These are phyloP conservation scores for Drosophila setifemur DNA, from an alignment of 1,140 invertebrate genomes.

Conservation along the genomic window DNA sequence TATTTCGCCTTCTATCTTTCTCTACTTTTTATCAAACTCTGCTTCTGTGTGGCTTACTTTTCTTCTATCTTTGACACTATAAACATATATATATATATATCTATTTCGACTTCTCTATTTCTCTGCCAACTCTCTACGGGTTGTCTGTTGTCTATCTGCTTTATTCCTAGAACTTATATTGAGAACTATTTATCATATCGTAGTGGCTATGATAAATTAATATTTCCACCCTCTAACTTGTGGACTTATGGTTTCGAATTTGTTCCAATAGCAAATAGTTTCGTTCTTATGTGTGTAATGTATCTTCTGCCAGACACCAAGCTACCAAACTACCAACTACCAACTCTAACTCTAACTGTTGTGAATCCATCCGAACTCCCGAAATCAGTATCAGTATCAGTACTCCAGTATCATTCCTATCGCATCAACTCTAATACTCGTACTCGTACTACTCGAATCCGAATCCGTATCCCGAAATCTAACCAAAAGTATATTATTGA, in stretches of 20 bases:
- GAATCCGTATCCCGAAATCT: slow-evolving; percentile 16
- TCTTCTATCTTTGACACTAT: slow-evolving; percentile 8
- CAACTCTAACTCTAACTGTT: slow-evolving; percentile 66
- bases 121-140: not conserved
- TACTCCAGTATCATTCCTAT: not conserved
- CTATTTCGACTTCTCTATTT: slow-evolving; percentile 9
- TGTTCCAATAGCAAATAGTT: slow-evolving; percentile 59
- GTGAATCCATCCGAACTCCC: slow-evolving; percentile 40
- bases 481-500: not conserved
- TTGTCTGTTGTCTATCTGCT: slow-evolving; percentile 14
- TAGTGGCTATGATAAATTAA: slow-evolving; percentile 38
- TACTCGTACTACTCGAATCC: slow-evolving; percentile 15
- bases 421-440: slow-evolving; percentile 1
- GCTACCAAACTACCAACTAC: too few relatives aligned
- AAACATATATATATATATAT: not conserved
- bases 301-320: slow-evolving; percentile 37
- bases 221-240: slow-evolving; percentile 27
- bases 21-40: slow-evolving; percentile 11
- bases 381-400: slow-evolving; percentile 17
- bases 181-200: slow-evolving; percentile 64
- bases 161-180: slow-evolving; percentile 15
- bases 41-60: slow-evolving; percentile 38
- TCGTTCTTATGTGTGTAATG: slow-evolving; percentile 57
- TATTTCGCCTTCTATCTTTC: not conserved
- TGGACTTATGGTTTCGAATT: slow-evolving; percentile 57